These are phyloP conservation scores for Chitala chitala DNA, from an alignment of 2,113 vertebrate genomes.

Conservation along the genomic window DNA sequence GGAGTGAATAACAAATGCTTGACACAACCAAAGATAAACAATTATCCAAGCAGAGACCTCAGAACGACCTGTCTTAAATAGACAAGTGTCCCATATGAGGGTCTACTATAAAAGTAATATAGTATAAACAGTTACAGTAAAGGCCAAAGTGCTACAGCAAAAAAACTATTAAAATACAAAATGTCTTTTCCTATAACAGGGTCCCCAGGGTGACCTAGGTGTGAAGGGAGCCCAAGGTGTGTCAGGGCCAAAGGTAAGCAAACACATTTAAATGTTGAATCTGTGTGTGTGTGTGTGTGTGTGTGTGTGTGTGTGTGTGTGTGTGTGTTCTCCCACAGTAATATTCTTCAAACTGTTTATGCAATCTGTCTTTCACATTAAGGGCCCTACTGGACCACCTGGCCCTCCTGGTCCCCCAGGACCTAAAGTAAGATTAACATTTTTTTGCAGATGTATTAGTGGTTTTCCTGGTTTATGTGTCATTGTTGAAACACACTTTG, in stretches of 20 bases:
- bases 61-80: too few species aligned
- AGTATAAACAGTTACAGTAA: too few species aligned
- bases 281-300: background rate
- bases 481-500: too few species aligned
- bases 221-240: background rate
- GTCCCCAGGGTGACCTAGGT: background rate
- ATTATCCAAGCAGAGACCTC: too few species aligned
- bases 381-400: conserved; percentile 77
- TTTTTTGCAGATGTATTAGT: background rate
- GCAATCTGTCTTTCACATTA: conserved; percentile 3
- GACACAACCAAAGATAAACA: too few species aligned
- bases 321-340: too few species aligned
- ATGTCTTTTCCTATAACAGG: background rate
- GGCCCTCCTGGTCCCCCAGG: conserved; percentile 77
- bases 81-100: too few species aligned
- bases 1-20: too few species aligned
- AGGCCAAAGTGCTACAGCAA: too few species aligned
- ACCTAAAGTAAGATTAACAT: conserved; percentile 62
- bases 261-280: background rate
- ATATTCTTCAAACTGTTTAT: background rate
- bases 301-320: background rate
- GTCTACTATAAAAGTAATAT: too few species aligned
- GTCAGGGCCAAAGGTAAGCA: background rate
- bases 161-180: background rate
- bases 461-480: too few species aligned